phyloP scores from a whole-genome alignment of 2,797 vertebrate species.

The Aphelocoma californica region DNA sequence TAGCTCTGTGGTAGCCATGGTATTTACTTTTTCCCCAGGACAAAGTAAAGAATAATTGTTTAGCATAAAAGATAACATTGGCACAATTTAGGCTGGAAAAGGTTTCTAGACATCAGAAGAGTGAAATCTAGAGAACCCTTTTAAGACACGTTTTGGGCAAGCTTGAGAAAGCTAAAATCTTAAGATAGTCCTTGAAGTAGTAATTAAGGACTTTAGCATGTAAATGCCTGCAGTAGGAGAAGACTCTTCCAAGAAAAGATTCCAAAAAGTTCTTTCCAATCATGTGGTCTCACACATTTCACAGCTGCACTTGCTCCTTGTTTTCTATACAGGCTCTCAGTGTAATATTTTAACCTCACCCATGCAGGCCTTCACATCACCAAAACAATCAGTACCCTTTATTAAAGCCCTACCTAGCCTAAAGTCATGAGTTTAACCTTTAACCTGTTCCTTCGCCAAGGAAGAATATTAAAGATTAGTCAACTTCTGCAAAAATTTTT shows the following conservation, averaged over 20 bases:
- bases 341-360: neutral
- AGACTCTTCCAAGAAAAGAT: neutral
- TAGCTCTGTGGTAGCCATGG: neutral
- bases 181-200: neutral
- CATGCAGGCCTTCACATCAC: neutral
- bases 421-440: neutral
- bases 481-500: neutral
- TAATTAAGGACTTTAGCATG: neutral
- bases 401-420: neutral
- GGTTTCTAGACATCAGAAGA: neutral
- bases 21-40: neutral
- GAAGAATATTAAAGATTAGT: slow-evolving; percentile 2
- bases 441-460: neutral
- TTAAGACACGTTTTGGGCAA: neutral
- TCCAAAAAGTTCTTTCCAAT: slow-evolving; percentile 2
- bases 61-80: neutral
- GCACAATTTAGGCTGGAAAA: neutral
- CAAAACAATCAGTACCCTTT: neutral
- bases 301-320: neutral
- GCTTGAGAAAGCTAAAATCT: neutral
- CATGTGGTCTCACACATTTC: neutral
- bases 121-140: neutral
- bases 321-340: neutral
- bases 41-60: neutral
- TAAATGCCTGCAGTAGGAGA: slow-evolving; percentile 2